Evolutionary conservation across 2,888 invertebrate species (phyloP), one percentile per base, ranked within the genome.

Genomic region (Drosophila multiciliata): DNA sequence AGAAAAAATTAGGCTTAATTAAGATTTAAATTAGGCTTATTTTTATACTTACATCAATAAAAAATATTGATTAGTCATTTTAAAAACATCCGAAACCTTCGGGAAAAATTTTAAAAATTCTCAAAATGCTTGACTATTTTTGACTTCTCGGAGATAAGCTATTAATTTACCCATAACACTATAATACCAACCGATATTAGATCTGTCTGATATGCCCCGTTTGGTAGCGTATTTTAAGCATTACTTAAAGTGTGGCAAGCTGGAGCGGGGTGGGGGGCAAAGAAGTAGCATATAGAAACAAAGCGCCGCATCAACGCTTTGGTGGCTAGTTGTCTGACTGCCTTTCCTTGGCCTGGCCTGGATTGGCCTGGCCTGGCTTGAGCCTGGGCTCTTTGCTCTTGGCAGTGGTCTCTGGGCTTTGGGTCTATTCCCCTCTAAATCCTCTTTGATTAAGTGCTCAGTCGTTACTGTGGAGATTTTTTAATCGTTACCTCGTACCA

Each of bases 381-480:
- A 63, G 60, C 55, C 40, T 67, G 45, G 54, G 60, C 61, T 35
- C 23, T 45, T 7, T 50, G 20, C 66, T 20, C 66, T 58, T 35
- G 60, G 54, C 29, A 36, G 42, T 52, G 42, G 62, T n/a, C 40
- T 45, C 45, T 72, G 45, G 57, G 50, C 79, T 55, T 73, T 74
- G 64, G 68, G 72, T 77, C 71, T 83, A 69, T 79, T 73, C 77
- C 78, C 71, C 78, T 78, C 83, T 84, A 83, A 86, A 86, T 87
- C 86, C 84, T 70, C 82, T 89, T 88, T 89, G 89, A 88, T 88
- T 88, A 88, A 88, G 88, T 88, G 87, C 88, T 88, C 88, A 88
- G 83, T 87, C 87, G 80, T 87, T 88, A 83, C 79, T 75, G 87
- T 84, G 86, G 85, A 87, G 83, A 89, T 87, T 88, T 88, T 88